phyloP scores from a whole-genome alignment of 2,797 vertebrate species.

The Lophotriccus pileatus region DNA sequence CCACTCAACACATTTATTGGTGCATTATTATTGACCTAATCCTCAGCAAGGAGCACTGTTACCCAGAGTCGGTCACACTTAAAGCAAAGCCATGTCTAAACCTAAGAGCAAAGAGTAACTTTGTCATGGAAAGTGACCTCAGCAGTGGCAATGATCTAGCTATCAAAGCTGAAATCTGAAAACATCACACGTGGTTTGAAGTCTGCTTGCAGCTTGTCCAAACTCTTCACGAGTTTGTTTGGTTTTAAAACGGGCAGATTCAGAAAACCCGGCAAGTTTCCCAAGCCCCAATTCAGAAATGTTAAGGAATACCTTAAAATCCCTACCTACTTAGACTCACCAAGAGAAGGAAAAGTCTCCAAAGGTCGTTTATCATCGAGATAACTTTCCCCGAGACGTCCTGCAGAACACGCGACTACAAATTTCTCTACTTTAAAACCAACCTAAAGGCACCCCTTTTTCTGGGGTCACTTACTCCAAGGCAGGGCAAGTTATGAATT shows the following conservation, averaged over 20 bases:
- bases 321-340: conserved; percentile 17
- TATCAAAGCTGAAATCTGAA: conserved; percentile 44
- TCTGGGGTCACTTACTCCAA: neutral
- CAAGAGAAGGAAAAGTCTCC: conserved; percentile 23
- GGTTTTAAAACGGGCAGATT: neutral
- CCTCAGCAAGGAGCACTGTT: conserved; percentile 33
- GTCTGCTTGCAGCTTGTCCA: conserved; percentile 55
- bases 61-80: conserved; percentile 1
- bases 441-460: neutral
- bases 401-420: neutral
- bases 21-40: conserved; percentile 7
- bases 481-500: conserved; percentile 33
- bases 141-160: conserved; percentile 23
- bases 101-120: conserved; percentile 24
- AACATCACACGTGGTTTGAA: conserved; percentile 37
- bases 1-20: neutral
- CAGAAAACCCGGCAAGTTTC: conserved; percentile 52
- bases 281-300: conserved; percentile 35
- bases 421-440: conserved; percentile 26
- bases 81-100: conserved; percentile 48
- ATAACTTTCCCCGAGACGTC: neutral
- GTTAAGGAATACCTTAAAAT: conserved; percentile 42
- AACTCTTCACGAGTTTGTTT: neutral
- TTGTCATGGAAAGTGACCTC: conserved; percentile 34
- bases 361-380: neutral